A percentile compares a stretch with the other conserved stretches of the same genome.
Conservation (phyloP, 2,888 invertebrate species). For the Crocallis elinguaria region DNA sequence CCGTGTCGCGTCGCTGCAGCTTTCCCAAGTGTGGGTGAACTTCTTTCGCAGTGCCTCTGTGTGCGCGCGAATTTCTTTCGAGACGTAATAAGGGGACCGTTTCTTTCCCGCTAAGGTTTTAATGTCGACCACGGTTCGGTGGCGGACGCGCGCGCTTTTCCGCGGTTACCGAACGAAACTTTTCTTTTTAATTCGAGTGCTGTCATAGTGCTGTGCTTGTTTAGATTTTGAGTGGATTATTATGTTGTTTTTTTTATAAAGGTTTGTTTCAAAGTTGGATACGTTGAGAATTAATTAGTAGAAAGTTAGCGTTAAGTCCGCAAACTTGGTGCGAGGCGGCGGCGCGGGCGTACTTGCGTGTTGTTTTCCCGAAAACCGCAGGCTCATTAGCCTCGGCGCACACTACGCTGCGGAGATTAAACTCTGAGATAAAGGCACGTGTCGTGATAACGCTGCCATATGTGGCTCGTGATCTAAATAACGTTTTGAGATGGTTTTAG, state of each 20-base stretch:
- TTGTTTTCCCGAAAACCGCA: conserved; percentile 79
- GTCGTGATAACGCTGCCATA: conserved; percentile 65
- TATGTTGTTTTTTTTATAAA: conserved; percentile 34
- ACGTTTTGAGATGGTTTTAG: conserved; percentile 41
- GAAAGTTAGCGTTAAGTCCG: conserved; percentile 68
- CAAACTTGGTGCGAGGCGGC: conserved; percentile 55
- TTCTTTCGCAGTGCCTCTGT: conserved; percentile 77
- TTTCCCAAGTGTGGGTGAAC: conserved; percentile 73
- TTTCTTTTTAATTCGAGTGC: conserved; percentile 46
- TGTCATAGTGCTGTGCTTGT: conserved; percentile 31
- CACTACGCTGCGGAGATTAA: conserved; percentile 75
- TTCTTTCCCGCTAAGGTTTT: conserved; percentile 85
- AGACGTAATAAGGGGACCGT: conserved; percentile 85
- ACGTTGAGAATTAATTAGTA: conserved; percentile 62
- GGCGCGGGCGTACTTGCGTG: conserved; percentile 60
- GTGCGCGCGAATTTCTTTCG: conserved; percentile 83
- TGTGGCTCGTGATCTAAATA: conserved; percentile 54
- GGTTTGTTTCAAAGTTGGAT: conserved; percentile 29
- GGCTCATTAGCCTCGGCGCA: conserved; percentile 79
- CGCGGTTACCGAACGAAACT: conserved; percentile 73
- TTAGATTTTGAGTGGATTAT: conserved; percentile 9
- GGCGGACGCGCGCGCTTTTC: conserved; percentile 81
- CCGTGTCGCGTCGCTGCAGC: conserved; percentile 63
- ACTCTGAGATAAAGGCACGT: conserved; percentile 71
- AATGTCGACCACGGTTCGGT: conserved; percentile 84